Base-by-base conservation (phyloP, 2,113 vertebrate species). In the Pelusios castaneus region DNA sequence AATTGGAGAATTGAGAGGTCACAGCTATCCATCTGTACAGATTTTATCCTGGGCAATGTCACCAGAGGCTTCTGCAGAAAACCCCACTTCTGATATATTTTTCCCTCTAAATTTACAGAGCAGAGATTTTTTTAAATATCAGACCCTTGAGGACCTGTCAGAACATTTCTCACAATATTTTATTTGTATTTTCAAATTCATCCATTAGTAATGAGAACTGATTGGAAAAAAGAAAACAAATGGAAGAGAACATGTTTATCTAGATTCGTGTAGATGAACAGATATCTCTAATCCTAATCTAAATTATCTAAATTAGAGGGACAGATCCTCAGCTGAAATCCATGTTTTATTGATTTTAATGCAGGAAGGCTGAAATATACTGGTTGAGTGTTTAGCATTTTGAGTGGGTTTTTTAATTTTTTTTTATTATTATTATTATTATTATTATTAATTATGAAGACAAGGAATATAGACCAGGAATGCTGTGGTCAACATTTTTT, bases 261-360 rank as follows among this genome's bases (percentile, higher is more conserved):
- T 85, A 4, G 43, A 67, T 49, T 67, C n/a, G 80, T 55, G n/a
- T 47, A 85, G 43, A 78, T 2, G 38, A 38, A 85, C 60, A 88
- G 25, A 0, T 4, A 73, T 49, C 55, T 2, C 60, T 83, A 41
- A 31, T 47, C 1, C 63, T 84, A 27, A 24, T 2, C 25, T 1
- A 5, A 60, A 60, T 78, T 73, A 41, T 75, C 60, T 55, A 27
- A 89, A 70, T n/a, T 45, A 82, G 58, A 83, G 55, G 77, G 56
- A 67, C 43, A 90, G 86, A 76, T 21, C 49, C 22, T 10, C 63
- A 60, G 47, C 38, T 87, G 7, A 88, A 91, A 90, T 56, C 89
- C 25, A 56, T 84, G 82, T 49, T 91, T n/a, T 43, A 55, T 67
- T 67, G 43, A 89, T 84, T 91, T 29, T 29, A 87, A 27, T 79